Conservation (phyloP, 30 jellyfish, hydroid and myxozoan species). For the Aurelia coerulea region DNA sequence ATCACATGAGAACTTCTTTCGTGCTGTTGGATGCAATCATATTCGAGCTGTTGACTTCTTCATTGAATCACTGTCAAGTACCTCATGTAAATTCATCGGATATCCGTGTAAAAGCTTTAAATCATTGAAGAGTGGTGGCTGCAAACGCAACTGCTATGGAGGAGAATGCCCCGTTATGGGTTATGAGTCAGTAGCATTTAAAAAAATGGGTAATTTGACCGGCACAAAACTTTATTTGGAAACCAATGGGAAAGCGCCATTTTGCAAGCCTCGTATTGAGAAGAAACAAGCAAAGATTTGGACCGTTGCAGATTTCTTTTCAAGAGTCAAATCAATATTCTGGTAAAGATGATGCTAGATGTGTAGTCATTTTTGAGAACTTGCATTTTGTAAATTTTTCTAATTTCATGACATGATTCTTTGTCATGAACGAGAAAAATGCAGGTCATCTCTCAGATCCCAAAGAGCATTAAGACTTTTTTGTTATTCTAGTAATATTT, state of each 20-base stretch:
- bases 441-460: no score
- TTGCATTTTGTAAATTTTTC: no score
- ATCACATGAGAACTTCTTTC: slow-evolving; percentile 42
- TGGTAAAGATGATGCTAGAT: no score
- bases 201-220: background rate
- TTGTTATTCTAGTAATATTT: no score
- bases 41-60: slow-evolving; percentile 57
- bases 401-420: no score
- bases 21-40: slow-evolving; percentile 76
- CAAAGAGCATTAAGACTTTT: no score
- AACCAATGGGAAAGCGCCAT: slow-evolving; percentile 44
- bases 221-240: slow-evolving; percentile 50
- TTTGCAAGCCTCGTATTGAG: slow-evolving; percentile 14
- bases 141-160: slow-evolving; percentile 29
- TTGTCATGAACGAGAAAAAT: no score
- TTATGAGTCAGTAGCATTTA: slow-evolving; percentile 30
- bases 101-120: slow-evolving; percentile 55
- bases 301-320: background rate
- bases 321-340: slow-evolving; percentile 4
- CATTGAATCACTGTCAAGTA: slow-evolving; percentile 49
- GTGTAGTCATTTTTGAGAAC: no score
- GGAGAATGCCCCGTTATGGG: slow-evolving; percentile 68
- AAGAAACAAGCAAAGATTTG: background rate
- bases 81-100: slow-evolving; percentile 49
- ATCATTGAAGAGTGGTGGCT: slow-evolving; percentile 46